Base-by-base conservation (phyloP, 2,113 vertebrate species). In the Aspiorhynchus laticeps region DNA sequence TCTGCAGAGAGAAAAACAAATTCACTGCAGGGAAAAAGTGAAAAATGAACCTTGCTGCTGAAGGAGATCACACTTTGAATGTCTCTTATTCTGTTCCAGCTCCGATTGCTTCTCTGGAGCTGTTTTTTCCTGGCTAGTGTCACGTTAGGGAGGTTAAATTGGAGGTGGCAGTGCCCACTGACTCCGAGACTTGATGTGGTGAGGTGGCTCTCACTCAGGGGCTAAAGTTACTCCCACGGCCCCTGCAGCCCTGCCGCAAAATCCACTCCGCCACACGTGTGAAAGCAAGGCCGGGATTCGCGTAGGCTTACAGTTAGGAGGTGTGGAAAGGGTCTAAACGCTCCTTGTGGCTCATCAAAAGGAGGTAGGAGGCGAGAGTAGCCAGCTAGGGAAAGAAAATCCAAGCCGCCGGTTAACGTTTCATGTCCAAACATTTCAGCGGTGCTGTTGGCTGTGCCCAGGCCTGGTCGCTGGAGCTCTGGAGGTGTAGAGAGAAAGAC, bases 371-470 rank as follows among this genome's bases (percentile, higher is more conserved):
- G 69, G 43, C 11, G 14, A 71, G 12, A 80, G 81, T 21, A 84
- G 83, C 63, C 67, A 48, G 78, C 12, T 21, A 73, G 82, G 69
- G 43, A 65, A 78, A 87, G 21, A 91, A 87, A 89, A 92, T 90
- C 90, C 83, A 38, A 91, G 85, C 88, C 51, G 83, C 88, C 88
- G 91, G 88, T 92, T 93, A 92, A 92, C 87, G 74, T 90, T 85
- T 85, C 85, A 84, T 89, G 89, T 92, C 88, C 84, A 90, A 92
- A 91, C 89, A 92, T 82, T 90, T 92, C 90, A 91, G 91, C 87
- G 85, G 80, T 89, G 73, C 84, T 91, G 87, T 87, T 92, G 90
- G 89, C 61, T 67, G 83, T 87, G 78, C 90, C 69, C 86, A 80
- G 90, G 91, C 31, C 33, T 80, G 53, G 53, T 80, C 84, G 83